Percentiles rank a stretch among this genome's conserved stretches.
Evolutionary conservation across 2,113 vertebrate genomes (phyloP).

Genomic region (Rissa tridactyla): DNA sequence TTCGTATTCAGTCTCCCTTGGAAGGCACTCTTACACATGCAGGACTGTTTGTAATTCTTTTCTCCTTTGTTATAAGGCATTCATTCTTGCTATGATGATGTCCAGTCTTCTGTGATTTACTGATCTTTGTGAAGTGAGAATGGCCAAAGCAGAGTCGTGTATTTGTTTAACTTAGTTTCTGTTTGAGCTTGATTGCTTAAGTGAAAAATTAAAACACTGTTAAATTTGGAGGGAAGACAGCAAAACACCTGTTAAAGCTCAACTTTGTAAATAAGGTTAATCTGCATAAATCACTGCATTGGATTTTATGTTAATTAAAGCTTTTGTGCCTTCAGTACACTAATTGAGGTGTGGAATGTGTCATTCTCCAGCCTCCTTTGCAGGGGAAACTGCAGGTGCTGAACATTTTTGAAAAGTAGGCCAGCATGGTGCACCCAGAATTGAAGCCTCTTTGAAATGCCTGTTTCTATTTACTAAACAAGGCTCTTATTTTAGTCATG

Average conservation of each 20-base stretch:
- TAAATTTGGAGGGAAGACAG: background rate
- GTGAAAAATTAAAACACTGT: constrained; percentile 4
- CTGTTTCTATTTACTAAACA: constrained; percentile 46
- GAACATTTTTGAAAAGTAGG: constrained; percentile 23
- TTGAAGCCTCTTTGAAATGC: constrained; percentile 9
- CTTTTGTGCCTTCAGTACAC: constrained; percentile 32
- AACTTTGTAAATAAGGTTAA: constrained; percentile 33
- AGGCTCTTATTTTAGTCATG: constrained; percentile 19
- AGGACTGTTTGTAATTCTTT: background rate
- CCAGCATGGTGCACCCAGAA: constrained; percentile 5
- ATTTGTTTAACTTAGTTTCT: constrained; percentile 2
- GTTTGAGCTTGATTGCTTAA: background rate
- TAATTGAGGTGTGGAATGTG: constrained; percentile 47
- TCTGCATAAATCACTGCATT: constrained; percentile 31
- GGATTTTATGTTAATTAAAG: constrained; percentile 42
- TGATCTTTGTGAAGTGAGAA: background rate
- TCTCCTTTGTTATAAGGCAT: background rate
- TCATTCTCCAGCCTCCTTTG: constrained; percentile 7
- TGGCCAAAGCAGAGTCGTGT: background rate
- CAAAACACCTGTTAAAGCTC: constrained; percentile 35
- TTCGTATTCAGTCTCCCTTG: background rate
- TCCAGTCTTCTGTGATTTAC: background rate
- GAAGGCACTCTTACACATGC: background rate
- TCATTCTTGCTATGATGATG: background rate
- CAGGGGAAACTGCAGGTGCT: constrained; percentile 27